Percentiles rank a stretch among this genome's conserved stretches.
phyloP scores from a whole-genome alignment of 2,797 vertebrate species.

The Rhabdomys pumilio region DNA sequence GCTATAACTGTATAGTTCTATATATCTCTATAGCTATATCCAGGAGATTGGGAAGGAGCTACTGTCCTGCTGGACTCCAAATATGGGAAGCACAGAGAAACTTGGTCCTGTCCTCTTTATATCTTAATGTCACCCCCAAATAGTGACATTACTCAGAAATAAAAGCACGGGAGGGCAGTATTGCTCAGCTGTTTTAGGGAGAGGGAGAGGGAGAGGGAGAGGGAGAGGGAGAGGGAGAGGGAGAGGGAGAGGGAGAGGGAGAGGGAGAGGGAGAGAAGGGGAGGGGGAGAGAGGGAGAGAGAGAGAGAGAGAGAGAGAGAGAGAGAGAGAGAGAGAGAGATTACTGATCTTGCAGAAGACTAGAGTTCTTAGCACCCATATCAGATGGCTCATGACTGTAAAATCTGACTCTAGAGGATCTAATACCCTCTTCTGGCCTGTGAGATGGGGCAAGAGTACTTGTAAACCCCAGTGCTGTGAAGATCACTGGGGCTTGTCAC shows the following conservation, averaged over 20 bases:
- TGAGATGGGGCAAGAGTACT: not conserved
- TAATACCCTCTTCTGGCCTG: not conserved
- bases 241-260: rapidly evolving
- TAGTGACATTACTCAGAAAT: not conserved
- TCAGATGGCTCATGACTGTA: not conserved
- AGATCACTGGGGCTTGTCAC: not conserved
- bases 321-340: no score
- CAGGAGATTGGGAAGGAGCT: not conserved
- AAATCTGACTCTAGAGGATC: not conserved
- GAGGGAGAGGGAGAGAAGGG: no score
- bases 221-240: rapidly evolving
- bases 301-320: no score
- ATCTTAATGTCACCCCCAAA: no score
- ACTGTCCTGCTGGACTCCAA: not conserved
- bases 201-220: no score
- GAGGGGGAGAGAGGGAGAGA: no score
- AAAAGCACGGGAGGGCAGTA: no score
- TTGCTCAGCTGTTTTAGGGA: not conserved
- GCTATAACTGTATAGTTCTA: no score
- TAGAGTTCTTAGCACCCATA: not conserved
- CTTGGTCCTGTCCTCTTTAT: not conserved
- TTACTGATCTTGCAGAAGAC: not conserved
- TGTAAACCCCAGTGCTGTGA: not conserved
- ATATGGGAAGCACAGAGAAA: not conserved
- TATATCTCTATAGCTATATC: not conserved